Conservation (phyloP, 2,113 vertebrate genomes). For the Pseudonaja textilis region DNA sequence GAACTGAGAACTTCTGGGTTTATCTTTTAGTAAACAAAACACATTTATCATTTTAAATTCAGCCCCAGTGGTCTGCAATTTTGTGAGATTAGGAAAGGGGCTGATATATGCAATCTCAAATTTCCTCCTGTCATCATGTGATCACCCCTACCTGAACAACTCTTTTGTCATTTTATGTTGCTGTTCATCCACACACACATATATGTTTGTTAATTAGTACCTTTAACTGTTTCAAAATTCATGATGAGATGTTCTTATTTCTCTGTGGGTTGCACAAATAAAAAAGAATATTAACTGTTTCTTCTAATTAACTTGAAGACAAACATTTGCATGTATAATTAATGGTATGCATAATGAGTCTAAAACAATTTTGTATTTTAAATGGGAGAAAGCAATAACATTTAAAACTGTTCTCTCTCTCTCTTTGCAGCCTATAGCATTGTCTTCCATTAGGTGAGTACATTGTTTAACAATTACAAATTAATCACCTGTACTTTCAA, state of each 20-base stretch:
- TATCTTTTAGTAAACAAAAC: neutral
- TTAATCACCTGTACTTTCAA: neutral
- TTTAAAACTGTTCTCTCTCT: neutral
- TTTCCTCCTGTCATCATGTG: fast-evolving
- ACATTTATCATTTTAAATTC: neutral
- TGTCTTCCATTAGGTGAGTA: conserved; percentile 20
- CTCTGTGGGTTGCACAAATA: neutral
- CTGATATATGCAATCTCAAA: neutral
- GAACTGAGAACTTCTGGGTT: neutral
- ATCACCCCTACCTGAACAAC: neutral
- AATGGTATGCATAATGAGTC: neutral
- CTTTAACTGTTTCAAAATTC: neutral
- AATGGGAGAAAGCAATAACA: neutral
- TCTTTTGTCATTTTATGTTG: neutral
- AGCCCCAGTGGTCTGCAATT: neutral
- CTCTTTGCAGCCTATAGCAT: conserved; percentile 27
- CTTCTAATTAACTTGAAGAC: neutral
- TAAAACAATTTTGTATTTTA: neutral
- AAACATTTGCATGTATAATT: neutral
- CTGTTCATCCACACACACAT: neutral
- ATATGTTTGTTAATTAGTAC: neutral
- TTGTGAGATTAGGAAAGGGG: neutral
- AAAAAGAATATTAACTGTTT: neutral
- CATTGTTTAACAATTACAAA: neutral
- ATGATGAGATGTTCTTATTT: neutral